Conservation (phyloP, 2,797 vertebrate species). For the Pteropus rufus region DNA sequence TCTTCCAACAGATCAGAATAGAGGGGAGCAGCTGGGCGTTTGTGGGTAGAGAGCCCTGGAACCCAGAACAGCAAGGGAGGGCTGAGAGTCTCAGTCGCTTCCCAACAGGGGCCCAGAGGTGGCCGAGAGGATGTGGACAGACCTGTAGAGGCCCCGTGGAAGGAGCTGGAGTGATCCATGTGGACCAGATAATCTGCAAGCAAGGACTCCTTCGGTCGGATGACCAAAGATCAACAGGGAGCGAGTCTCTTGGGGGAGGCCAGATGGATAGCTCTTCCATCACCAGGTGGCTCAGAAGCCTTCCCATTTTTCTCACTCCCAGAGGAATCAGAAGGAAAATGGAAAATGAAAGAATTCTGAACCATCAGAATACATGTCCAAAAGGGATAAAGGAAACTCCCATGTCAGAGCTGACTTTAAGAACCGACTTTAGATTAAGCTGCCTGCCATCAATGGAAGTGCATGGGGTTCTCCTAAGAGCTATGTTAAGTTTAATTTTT, state of each 20-base stretch:
- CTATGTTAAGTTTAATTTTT: background rate
- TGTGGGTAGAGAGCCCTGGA: background rate
- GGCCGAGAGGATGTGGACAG: background rate
- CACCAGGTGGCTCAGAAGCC: background rate
- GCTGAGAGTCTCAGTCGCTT: background rate
- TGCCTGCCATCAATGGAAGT: background rate
- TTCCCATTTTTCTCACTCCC: background rate
- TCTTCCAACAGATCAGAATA: background rate
- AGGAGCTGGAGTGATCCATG: background rate
- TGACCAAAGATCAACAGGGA: background rate
- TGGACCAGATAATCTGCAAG: background rate
- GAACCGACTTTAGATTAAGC: background rate
- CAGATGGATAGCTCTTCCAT: background rate
- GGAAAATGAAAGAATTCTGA: background rate
- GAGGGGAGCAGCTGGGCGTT: background rate
- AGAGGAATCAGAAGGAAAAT: background rate
- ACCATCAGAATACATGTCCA: background rate
- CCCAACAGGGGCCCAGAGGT: background rate
- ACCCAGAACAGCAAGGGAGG: background rate
- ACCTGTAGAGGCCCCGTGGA: background rate
- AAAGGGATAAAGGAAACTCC: background rate
- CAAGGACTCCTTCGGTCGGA: background rate
- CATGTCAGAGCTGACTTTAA: background rate
- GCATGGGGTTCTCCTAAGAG: background rate
- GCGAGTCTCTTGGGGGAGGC: background rate